Conservation (phyloP, 2,113 vertebrate species). For the Charadrius vociferus region DNA sequence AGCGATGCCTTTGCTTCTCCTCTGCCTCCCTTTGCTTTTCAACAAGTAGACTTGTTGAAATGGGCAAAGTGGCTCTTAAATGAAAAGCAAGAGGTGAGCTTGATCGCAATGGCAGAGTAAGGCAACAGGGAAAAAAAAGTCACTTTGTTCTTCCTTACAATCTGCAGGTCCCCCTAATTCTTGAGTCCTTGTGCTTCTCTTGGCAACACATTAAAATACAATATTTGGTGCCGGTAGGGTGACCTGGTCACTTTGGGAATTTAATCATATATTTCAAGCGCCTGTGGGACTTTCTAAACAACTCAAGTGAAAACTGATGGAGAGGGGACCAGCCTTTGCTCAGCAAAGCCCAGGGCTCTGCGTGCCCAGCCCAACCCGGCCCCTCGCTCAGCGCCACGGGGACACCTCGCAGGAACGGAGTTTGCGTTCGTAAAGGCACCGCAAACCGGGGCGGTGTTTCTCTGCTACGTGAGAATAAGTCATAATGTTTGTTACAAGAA, state of each 20-base stretch:
- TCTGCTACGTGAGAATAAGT: neutral
- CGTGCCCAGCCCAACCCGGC: accelerated
- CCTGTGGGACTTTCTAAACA: neutral
- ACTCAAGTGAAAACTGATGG: neutral
- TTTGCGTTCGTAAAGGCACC: neutral
- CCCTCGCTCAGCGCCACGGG: no score
- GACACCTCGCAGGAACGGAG: neutral
- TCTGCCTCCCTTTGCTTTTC: neutral
- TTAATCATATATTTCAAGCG: neutral
- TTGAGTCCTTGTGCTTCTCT: neutral
- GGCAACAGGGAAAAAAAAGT: neutral
- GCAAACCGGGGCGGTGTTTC: neutral
- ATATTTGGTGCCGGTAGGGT: accelerated
- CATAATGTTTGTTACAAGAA: no score
- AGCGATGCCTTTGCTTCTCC: neutral
- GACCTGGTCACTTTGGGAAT: neutral
- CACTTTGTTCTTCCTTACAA: neutral
- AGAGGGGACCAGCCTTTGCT: neutral
- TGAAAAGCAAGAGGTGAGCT: neutral
- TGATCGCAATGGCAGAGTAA: neutral
- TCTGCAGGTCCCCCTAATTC: neutral
- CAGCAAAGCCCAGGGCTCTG: neutral
- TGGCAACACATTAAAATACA: neutral
- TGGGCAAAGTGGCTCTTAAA: neutral
- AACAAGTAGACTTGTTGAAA: neutral